Evolutionary conservation across 2,797 vertebrate species (phyloP), one percentile per base, ranked within the genome.

Genomic region (Salarias fasciatus): DNA sequence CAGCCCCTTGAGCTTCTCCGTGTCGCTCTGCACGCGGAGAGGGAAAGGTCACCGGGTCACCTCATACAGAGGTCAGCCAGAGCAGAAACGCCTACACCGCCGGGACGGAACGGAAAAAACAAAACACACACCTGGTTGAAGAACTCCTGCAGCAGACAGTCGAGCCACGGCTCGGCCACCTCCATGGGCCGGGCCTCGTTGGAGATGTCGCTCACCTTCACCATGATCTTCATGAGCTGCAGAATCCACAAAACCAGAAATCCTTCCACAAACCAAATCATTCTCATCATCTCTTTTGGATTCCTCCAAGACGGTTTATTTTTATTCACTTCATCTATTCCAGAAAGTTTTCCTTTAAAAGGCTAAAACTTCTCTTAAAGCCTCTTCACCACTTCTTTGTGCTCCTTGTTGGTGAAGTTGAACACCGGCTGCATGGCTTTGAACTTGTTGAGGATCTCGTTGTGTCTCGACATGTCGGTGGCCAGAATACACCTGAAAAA

Each of bases 61-160:
- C 18, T 18, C 18, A 18, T 24, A 24, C 18, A 24, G n/a, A 24
- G 18, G 18, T 24, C 18, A 24, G 18, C 24, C 18, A 24, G 18
- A 24, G 18, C 24, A 18, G 18, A 24, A 24, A 24, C 18, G 18
- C 24, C 18, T 2, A 24, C 18, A 24, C 18, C 18, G 2, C 18
- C 18, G 18, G n/a, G n/a, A n/a, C n/a, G n/a, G n/a, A n/a, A n/a
- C n/a, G n/a, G n/a, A n/a, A n/a, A n/a, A n/a, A n/a, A n/a, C n/a
- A n/a, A n/a, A n/a, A n/a, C n/a, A n/a, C n/a, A n/a, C n/a, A 97
- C 96, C 95, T 98, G 96, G 92, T 95, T 95, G 60, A 98, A 98
- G 79, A 97, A 96, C 65, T 97, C 96, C 60, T 96, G 94, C 37
- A 97, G 88, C 24, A 98, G 85, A 76, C 95, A 95, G 86, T 96